A percentile compares a stretch with the other conserved stretches of the same genome.
phyloP scores from a whole-genome alignment of 2,113 vertebrate species.

The Trogon melanurus region DNA sequence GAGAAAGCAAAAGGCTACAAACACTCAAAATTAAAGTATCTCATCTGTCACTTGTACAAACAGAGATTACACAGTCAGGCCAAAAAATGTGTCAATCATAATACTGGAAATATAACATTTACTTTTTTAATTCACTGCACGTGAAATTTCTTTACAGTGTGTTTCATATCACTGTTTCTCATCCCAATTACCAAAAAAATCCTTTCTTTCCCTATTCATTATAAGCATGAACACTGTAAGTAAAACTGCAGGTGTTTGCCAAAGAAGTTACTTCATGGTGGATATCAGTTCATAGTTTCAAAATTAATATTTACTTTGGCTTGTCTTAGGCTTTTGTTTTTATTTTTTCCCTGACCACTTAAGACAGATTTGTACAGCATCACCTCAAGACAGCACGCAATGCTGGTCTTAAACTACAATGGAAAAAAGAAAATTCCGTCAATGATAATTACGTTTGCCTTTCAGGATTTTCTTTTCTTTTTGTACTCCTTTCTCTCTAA shows the following conservation, averaged over 20 bases:
- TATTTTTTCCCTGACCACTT: constrained; percentile 39
- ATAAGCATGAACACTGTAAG: constrained; percentile 12
- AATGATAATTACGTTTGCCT: background rate
- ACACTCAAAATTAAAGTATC: background rate
- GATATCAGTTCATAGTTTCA: constrained; percentile 46
- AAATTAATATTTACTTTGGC: constrained; percentile 74
- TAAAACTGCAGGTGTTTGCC: constrained; percentile 55
- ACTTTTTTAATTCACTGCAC: constrained; percentile 31
- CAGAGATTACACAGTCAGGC: background rate
- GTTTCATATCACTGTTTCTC: constrained; percentile 33
- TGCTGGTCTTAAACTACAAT: background rate
- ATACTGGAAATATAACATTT: background rate
- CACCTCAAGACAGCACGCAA: background rate
- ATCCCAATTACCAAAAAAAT: constrained; percentile 22
- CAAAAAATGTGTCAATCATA: constrained; percentile 23
- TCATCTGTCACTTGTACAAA: background rate
- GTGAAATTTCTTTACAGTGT: constrained; percentile 17
- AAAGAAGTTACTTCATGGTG: constrained; percentile 57
- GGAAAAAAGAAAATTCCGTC: background rate
- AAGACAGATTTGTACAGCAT: background rate
- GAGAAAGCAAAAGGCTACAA: background rate
- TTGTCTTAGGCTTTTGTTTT: constrained; percentile 52
- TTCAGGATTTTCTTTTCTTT: background rate
- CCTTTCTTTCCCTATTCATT: constrained; percentile 19
- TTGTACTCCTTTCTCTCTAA: background rate